These are phyloP conservation scores for Prionailurus viverrinus DNA, from an alignment of 2,113 vertebrate genomes.

Conservation along the genomic window DNA sequence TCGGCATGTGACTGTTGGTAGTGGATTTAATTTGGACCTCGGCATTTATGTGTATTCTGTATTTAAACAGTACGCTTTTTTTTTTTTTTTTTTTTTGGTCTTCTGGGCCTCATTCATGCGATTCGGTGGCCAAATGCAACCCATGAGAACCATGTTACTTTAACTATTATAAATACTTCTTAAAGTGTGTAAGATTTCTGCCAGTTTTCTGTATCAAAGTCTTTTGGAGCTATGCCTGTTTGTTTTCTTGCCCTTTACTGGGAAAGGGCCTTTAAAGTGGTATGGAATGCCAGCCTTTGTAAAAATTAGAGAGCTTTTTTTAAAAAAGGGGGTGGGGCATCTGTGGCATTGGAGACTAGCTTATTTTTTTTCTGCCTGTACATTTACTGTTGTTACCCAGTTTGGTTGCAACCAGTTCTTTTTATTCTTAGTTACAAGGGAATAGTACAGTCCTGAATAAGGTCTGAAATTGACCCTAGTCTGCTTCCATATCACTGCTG, in stretches of 20 bases:
- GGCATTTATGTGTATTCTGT: constrained; percentile 7
- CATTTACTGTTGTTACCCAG: neutral
- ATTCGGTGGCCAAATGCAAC: neutral
- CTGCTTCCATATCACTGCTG: neutral
- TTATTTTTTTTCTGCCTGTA: constrained; percentile 13
- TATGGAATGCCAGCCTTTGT: neutral
- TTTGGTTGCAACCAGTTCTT: neutral
- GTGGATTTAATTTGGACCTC: constrained; percentile 53
- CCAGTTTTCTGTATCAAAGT: neutral
- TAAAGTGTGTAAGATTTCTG: constrained; percentile 27
- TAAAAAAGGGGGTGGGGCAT: neutral
- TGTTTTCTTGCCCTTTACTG: constrained; percentile 34
- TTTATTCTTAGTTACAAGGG: constrained; percentile 40
- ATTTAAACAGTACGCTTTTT: constrained; percentile 52
- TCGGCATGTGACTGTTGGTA: constrained; percentile 47
- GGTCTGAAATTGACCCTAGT: constrained; percentile 6
- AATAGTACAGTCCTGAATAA: neutral
- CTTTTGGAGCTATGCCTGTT: constrained; percentile 1
- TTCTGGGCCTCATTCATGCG: constrained; percentile 15
- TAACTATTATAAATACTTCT: constrained; percentile 1
- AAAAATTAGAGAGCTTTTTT: constrained; percentile 32
- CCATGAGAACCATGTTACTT: neutral
- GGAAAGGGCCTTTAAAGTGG: constrained; percentile 48
- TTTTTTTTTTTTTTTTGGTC: neutral
- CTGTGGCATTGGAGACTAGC: neutral